Base-by-base conservation (phyloP, 1,140 invertebrate species). In the Stegodyphus mimosarum region DNA sequence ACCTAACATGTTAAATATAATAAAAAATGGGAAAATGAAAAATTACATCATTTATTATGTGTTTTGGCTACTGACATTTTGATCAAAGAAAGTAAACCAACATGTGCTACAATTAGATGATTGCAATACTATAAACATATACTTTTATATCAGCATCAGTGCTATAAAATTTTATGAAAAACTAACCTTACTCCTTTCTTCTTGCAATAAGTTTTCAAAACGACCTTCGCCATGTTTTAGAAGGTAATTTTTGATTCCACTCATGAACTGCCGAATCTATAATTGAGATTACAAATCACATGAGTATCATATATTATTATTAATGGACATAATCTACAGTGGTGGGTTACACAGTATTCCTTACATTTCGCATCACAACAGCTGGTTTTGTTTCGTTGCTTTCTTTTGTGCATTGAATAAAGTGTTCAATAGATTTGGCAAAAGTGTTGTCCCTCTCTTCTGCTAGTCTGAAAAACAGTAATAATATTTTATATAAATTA, bases 191-290 rank as follows among this genome's bases (percentile, higher is more conserved):
- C 93, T 92, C 79, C 96, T 92, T 88, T 98, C 96, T 87, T 94
- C 93, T 90, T 98, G 95, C 7, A 99, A 95, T 89, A 98, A 94
- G 86, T 94, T 94, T 88, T 97, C 95, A 89, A 99, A 96, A 88
- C 96, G 94, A 87, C 95, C 94, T 89, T 98, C 97, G 3, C 97
- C 97, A 88, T 98, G 96, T 89, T 98, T 98, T 6, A 98, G 95
- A 52, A 98, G 91, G 90, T 98, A 99, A 89, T 99, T 98, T 90
- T 98, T 98, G 93, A 98, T 98, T 66, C 97, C 97, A 17, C 95
- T 97, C 95, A 98, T 97, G 89, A 98, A 99, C 90, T 99, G 97
- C 4, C 97, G 93, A 91, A 92, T 88, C 76, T 88, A 69, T 11
- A 52, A 77, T 18, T 55, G 18, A 73, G 10, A 64, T 73, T 48